Evolutionary conservation across 2,113 vertebrate genomes (phyloP), one percentile per base, ranked within the genome.

Genomic region (Otus sunia): DNA sequence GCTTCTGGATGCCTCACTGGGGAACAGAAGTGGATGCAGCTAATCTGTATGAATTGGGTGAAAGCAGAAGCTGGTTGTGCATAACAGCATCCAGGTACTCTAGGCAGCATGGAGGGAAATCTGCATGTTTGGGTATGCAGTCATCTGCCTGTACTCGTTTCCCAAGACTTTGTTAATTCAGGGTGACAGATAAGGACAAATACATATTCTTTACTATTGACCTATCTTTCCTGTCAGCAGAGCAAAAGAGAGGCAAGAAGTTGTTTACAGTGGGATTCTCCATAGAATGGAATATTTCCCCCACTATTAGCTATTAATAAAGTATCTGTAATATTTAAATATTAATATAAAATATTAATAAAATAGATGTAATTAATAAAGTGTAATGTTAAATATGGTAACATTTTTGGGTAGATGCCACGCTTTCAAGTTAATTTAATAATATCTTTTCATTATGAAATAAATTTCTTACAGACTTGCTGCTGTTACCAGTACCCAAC

Each of bases 391-490:
- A 62, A 80, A 84, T 80, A 55, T 53, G 41, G 29, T 49, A 62
- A 64, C 2, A 9, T 60, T 80, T 73, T 82, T 93, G 87, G 52
- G 56, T 77, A 37, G 43, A 29, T 95, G 73, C 29, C 11, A 20
- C 55, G 22, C 55, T 90, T 96, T 59, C 36, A 39, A 49, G 62
- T 92, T 53, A 56, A 45, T 45, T 50, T 43, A 76, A 26, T 43
- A 75, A 29, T 6, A 39, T 66, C 6, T 71, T 79, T 89, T 45
- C 16, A 16, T 86, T 86, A 41, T 75, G 43, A 90, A 29, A 82
- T 73, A 84, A 91, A 74, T 82, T 95, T 96, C 78, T 77, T 91
- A 47, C n/a, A 81, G 79, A 74, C 85, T 93, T 88, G 6, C 83
- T 84, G 29, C 82, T 60, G 95, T 95, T 86, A 91, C 82, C 79